These are phyloP conservation scores for Rhinatrema bivittatum DNA, from an alignment of 2,797 vertebrate species.

Conservation along the genomic window DNA sequence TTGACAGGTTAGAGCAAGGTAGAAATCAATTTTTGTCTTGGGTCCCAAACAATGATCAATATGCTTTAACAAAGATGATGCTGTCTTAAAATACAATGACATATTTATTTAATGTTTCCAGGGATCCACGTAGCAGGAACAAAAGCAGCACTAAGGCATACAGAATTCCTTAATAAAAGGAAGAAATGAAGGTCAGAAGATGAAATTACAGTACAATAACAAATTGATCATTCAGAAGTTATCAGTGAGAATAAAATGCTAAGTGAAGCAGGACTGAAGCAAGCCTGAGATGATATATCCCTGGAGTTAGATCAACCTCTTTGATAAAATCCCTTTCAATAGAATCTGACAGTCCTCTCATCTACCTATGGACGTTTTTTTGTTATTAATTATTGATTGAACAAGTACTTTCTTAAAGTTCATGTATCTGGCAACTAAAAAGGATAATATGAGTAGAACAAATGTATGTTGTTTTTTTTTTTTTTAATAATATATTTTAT, in stretches of 20 bases:
- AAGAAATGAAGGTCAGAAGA: constrained; percentile 20
- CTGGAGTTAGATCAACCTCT: constrained; percentile 29
- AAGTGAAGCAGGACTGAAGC: constrained; percentile 32
- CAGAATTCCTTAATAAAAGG: constrained; percentile 15
- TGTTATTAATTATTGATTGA: constrained; percentile 41
- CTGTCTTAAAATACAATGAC: too few species aligned
- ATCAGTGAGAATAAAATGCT: constrained; percentile 15
- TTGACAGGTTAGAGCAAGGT: constrained; percentile 7
- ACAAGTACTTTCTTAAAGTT: constrained; percentile 27
- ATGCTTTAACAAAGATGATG: constrained; percentile 2
- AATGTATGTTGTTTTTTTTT: too few species aligned
- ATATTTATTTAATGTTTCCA: neutral
- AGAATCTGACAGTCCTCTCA: constrained; percentile 35
- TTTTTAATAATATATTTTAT: too few species aligned
- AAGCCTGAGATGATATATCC: constrained; percentile 31
- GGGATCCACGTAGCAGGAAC: constrained; percentile 1
- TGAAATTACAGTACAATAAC: constrained; percentile 31
- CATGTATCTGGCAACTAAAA: constrained; percentile 19
- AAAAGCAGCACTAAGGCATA: constrained; percentile 22
- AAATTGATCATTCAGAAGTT: constrained; percentile 31
- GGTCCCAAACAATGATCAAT: neutral
- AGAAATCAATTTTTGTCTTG: neutral
- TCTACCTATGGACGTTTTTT: constrained; percentile 31
- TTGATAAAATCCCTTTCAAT: constrained; percentile 36
- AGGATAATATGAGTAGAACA: constrained; percentile 25